Evolutionary conservation across 2,888 invertebrate species (phyloP), one percentile per base, ranked within the genome.

Genomic region (Apamea epomidion): DNA sequence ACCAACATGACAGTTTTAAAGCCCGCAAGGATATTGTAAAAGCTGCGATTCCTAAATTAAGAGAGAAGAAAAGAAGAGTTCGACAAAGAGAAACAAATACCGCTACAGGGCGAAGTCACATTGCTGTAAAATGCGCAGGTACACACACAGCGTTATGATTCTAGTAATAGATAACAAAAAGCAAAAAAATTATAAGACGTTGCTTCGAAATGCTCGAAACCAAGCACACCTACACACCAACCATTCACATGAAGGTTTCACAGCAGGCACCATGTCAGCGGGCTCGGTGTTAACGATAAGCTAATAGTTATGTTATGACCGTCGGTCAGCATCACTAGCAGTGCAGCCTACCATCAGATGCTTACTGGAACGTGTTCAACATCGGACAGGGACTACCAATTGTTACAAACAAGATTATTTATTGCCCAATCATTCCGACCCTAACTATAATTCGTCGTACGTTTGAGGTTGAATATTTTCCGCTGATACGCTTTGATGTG

Each of bases 401-500:
- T 29, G 1, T 45, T 32, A 25, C 25, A 76, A n/a, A 48, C 48
- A 76, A 14, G 18, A n/a, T 74, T n/a, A 62, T 37, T 74, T n/a
- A 62, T 37, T 74, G 21, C 14, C 14, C 21, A 29, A 64, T 74
- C 45, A 21, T 32, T 72, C 18, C 12, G 12, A 60, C 18, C 42
- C 8, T 12, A 58, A 21, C 72, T 74, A 74, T 74, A 21, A 60
- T 60, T 74, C 65, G 45, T 48, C 58, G 72, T 16, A 64, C 12
- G 45, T 32, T 37, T 51, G 21, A n/a, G 29, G 29, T 32, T 65
- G 48, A 67, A 78, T 76, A 45, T 45, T 48, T 48, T 48, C 58
- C 45, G 45, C 45, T 76, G 25, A 25, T 64, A 64, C 62, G n/a
- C 48, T 29, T 37, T 42, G 29, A 42, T 32, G 42, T 54, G 76